phyloP scores from a whole-genome alignment of 2,888 invertebrate species.

The Allygus modestus region DNA sequence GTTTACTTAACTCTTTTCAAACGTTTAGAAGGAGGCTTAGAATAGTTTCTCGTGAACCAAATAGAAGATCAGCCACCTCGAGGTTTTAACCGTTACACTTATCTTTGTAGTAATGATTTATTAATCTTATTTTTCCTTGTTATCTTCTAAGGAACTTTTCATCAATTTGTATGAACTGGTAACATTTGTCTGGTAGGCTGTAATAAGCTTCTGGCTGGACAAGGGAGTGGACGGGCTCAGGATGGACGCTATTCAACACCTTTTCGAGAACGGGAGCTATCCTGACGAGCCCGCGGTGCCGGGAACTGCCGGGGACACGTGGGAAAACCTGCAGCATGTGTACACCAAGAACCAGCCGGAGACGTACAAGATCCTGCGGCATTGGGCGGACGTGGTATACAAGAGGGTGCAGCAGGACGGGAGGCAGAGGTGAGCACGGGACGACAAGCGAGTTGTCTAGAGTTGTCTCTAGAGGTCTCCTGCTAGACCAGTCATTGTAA shows the following conservation, averaged over 20 bases:
- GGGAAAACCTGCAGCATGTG: constrained; percentile 73
- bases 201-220: constrained; percentile 85
- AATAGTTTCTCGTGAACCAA: too few species aligned
- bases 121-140: too few species aligned
- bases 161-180: too few species aligned
- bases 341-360: constrained; percentile 73
- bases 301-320: constrained; percentile 75
- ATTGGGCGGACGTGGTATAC: constrained; percentile 54
- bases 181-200: constrained; percentile 74
- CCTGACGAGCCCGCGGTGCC: constrained; percentile 79
- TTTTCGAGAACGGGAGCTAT: constrained; percentile 79
- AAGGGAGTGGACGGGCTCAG: constrained; percentile 89
- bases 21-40: too few species aligned
- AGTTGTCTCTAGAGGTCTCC: too few species aligned
- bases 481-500: too few species aligned
- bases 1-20: too few species aligned
- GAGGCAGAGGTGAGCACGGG: constrained; percentile 33
- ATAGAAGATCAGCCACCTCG: too few species aligned
- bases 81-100: too few species aligned
- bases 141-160: too few species aligned
- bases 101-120: too few species aligned
- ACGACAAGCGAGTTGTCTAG: too few species aligned
- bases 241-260: constrained; percentile 85
- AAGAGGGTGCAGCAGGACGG: constrained; percentile 28
- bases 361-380: constrained; percentile 69